Base-by-base conservation (phyloP, 2,888 invertebrate genomes). In the Eugnorisma glareosa region DNA sequence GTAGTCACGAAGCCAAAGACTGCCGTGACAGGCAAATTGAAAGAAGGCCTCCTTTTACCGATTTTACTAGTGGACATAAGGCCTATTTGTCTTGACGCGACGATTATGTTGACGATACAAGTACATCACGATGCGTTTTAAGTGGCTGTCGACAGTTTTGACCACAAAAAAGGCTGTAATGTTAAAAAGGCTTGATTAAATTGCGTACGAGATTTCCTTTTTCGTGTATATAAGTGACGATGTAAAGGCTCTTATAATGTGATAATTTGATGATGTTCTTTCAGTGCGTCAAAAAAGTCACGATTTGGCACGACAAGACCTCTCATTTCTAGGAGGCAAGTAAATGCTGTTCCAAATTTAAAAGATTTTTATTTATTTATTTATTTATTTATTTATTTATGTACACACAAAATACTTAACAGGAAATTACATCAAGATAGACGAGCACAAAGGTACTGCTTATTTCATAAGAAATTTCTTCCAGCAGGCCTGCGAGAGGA, bases 51-150 rank as follows among this genome's bases (percentile, higher is more conserved):
- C 15, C 15, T 64, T 69, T 73, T 66, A 61, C 64, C 4, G 3
- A 48, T 45, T 63, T 63, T 37, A 69, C 31, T 6, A 45, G 43
- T 67, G 10, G 69, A 70, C n/a, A 67, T 69, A 75, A 18, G 45
- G 28, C 72, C 71, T 81, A n/a, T 75, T 70, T 67, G 1, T 4
- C 1, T 21, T 70, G 82, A 43, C 54, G 43, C 15, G 31, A n/a
- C 69, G 64, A 40, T 67, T 37, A 43, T 85, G 59, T 40, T 31
- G 40, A 67, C 35, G 54, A 28, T 63, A 67, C 35, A 57, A 75
- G 70, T 59, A 81, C 21, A 67, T 51, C 86, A 82, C 86, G 70
- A 85, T 6, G 18, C 5, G 4, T 54, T 64, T 63, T 84, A 82
- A 75, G 57, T 82, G 70, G 63, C 7, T 64, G 63, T 70, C 63